A percentile compares a stretch with the other conserved stretches of the same genome.
Evolutionary conservation across 2,888 invertebrate species (phyloP).

Genomic region (Drosophila kanekoi): DNA sequence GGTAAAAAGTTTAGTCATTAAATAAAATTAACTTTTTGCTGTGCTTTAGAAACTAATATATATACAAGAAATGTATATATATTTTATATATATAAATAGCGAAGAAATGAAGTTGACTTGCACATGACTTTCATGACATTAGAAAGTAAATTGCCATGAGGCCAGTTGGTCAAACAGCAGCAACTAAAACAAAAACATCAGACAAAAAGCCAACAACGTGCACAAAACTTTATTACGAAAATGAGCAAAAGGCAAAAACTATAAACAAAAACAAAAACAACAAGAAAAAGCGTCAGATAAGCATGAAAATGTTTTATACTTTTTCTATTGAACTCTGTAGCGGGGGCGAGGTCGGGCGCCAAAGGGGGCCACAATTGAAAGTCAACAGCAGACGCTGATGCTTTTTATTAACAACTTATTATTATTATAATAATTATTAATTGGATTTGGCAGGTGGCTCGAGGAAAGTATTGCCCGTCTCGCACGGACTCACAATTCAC

Average conservation of each 20-base stretch:
- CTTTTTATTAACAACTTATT: slow-evolving; percentile 44
- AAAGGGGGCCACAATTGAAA: slow-evolving; percentile 35
- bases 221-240: slow-evolving; percentile 72
- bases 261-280: slow-evolving; percentile 4
- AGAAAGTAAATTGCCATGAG: slow-evolving; percentile 80
- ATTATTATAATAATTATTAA: slow-evolving; percentile 72
- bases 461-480: slow-evolving; percentile 47
- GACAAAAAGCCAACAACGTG: slow-evolving; percentile 43
- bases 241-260: slow-evolving; percentile 28
- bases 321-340: slow-evolving; percentile 67
- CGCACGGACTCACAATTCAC: slow-evolving; percentile 11
- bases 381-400: slow-evolving; percentile 14
- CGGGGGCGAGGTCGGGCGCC: slow-evolving; percentile 14
- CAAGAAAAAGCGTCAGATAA: slow-evolving; percentile 43
- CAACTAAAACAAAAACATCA: slow-evolving; percentile 46
- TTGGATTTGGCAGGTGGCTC: slow-evolving; percentile 57
- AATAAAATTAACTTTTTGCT: slow-evolving; percentile 49
- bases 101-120: slow-evolving; percentile 65
- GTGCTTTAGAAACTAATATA: too few species aligned
- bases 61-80: too few species aligned
- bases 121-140: slow-evolving; percentile 80
- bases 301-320: slow-evolving; percentile 55
- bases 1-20: slow-evolving; percentile 57
- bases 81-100: slow-evolving; percentile 20
- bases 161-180: slow-evolving; percentile 76